Evolutionary conservation across 2,113 vertebrate species (phyloP), one percentile per base, ranked within the genome.

Genomic region (Mustela lutreola): DNA sequence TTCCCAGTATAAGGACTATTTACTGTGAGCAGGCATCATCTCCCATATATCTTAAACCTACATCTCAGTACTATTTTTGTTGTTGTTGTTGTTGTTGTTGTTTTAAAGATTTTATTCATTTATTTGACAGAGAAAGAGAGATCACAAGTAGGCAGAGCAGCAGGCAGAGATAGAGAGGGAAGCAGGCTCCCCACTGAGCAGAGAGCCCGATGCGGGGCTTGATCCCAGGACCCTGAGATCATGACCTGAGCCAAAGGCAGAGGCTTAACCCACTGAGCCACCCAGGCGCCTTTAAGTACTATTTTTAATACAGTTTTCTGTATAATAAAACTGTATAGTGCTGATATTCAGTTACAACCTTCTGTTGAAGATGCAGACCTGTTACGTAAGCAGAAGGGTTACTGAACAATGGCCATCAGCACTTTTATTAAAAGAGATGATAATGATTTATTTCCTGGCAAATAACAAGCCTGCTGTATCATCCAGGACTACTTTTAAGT

Each of bases 381-480:
- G 0, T 71, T 98, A 95, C 86, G 97, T 95, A 96, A 94, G 78
- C 80, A 93, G 71, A 98, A 97, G 89, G 28, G 63, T 96, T 97
- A 92, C 73, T 96, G 62, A 91, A 96, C 94, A 93, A 96, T 85
- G 81, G 75, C 85, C 33, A 91, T 93, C 87, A 94, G 33, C 42
- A 92, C 28, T 97, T 97, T 97, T 98, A 97, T 96, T 97, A 75
- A 96, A 97, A 98, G 31, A 97, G 73, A 95, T 90, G 95, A 91
- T 97, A 98, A 98, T 96, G 71, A 97, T 88, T 91, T 88, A 97
- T 70, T 93, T 65, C 65, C 97, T 97, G 91, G 95, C 70, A 97
- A 94, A 97, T 78, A 92, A 42, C 62, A 96, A 93, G 73, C 36
- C 71, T 83, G 76, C 48, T 92, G 26, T 81, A 96, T 98, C 93